Percentiles rank a stretch among this genome's conserved stretches.
Evolutionary conservation across 2,113 vertebrate species (phyloP).

Genomic region (Anolis sagrei): DNA sequence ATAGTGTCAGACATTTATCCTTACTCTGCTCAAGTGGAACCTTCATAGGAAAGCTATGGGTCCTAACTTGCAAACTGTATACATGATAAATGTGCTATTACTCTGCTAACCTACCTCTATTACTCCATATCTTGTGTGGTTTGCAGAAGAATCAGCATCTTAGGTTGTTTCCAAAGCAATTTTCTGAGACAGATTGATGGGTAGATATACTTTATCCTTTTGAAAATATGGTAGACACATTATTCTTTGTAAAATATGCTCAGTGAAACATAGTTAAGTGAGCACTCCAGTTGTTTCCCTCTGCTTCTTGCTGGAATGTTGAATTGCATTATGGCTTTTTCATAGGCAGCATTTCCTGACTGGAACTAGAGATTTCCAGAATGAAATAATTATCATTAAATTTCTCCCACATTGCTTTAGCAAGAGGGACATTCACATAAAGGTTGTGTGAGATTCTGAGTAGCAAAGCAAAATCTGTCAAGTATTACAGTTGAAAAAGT

Average conservation of each 20-base stretch:
- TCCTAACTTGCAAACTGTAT: constrained; percentile 55
- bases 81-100: constrained; percentile 61
- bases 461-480: constrained; percentile 69
- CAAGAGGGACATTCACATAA: constrained; percentile 68
- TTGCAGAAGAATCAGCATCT: constrained; percentile 32
- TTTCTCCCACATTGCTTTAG: constrained; percentile 62
- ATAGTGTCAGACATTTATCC: constrained; percentile 53
- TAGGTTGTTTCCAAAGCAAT: constrained; percentile 27
- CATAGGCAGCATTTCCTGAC: constrained; percentile 53
- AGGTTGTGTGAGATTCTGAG: constrained; percentile 62
- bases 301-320: constrained; percentile 41
- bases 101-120: constrained; percentile 26
- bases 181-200: constrained; percentile 19
- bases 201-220: constrained; percentile 33
- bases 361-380: constrained; percentile 68
- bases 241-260: constrained; percentile 45
- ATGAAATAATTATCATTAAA: constrained; percentile 81
- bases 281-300: constrained; percentile 12
- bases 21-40: constrained; percentile 56
- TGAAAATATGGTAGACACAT: constrained; percentile 15
- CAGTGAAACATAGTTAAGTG: constrained; percentile 39
- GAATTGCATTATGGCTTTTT: constrained; percentile 44
- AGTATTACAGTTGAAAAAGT: constrained; percentile 57
- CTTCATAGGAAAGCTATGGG: constrained; percentile 46
- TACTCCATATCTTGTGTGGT: constrained; percentile 33